Conservation (phyloP, 2,797 vertebrate species). For the Pteropus rufus region DNA sequence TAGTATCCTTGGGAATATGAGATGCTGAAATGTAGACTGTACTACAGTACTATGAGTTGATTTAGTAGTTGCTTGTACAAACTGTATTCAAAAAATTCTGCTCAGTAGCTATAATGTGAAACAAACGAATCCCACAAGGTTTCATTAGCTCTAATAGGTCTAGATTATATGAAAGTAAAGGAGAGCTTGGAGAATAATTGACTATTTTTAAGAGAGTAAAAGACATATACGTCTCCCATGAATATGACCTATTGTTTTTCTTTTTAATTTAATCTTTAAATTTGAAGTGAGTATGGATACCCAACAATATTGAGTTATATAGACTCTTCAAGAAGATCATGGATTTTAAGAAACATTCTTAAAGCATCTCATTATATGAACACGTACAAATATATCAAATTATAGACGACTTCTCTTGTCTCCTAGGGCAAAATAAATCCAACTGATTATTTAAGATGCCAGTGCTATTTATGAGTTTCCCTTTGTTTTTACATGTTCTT, state of each 20-base stretch:
- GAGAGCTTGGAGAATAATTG: neutral
- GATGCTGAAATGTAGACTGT: neutral
- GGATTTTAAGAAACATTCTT: neutral
- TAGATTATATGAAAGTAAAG: neutral
- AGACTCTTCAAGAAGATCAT: neutral
- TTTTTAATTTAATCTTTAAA: neutral
- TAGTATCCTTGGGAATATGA: neutral
- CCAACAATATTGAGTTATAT: neutral
- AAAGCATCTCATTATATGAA: neutral
- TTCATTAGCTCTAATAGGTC: neutral
- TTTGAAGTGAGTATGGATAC: neutral
- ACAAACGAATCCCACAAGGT: neutral
- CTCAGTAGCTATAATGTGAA: neutral
- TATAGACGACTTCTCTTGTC: fast-evolving
- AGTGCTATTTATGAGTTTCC: neutral
- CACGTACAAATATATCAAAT: neutral
- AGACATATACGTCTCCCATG: neutral
- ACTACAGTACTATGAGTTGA: neutral
- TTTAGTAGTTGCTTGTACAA: neutral
- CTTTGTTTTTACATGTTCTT: neutral
- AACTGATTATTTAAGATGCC: neutral
- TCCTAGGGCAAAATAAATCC: neutral
- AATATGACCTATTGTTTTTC: neutral
- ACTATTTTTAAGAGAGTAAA: neutral
- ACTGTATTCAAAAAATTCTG: neutral